Conservation (phyloP, 2,113 vertebrate species). For the Semicossyphus pulcher region DNA sequence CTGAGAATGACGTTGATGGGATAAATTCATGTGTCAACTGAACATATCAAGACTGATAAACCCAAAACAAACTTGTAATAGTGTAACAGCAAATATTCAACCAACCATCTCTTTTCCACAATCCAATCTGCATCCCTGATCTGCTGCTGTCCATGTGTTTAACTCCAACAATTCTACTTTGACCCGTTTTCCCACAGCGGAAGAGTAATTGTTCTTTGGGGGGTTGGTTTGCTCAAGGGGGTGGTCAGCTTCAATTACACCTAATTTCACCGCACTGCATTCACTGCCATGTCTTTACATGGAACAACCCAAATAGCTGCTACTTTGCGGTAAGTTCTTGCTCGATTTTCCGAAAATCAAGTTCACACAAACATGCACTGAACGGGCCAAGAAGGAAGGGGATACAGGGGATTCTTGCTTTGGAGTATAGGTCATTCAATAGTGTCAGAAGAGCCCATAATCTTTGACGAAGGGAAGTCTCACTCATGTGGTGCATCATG, state of each 20-base stretch:
- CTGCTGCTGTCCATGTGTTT: constrained; percentile 3
- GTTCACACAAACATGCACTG: constrained; percentile 48
- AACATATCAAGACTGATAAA: no score
- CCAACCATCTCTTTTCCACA: no score
- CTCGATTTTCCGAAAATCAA: constrained; percentile 45
- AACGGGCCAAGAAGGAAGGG: constrained; percentile 29
- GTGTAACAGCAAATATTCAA: neutral
- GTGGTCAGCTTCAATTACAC: constrained; percentile 54
- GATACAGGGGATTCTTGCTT: neutral
- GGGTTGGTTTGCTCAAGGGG: constrained; percentile 17
- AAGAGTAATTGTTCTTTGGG: constrained; percentile 38
- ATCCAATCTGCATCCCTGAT: neutral
- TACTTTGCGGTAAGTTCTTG: constrained; percentile 45
- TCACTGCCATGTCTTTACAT: constrained; percentile 60
- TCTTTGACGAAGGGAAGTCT: neutral
- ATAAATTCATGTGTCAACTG: no score
- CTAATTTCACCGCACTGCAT: constrained; percentile 57
- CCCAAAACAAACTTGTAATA: neutral
- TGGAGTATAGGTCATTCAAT: neutral
- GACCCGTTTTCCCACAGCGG: constrained; percentile 8
- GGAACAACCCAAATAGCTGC: constrained; percentile 23
- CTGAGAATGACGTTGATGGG: no score
- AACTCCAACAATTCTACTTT: constrained; percentile 29
- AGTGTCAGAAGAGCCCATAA: neutral
- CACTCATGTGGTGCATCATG: neutral